Evolutionary conservation across 2,113 vertebrate species (phyloP).

Genomic region (Condylura cristata): DNA sequence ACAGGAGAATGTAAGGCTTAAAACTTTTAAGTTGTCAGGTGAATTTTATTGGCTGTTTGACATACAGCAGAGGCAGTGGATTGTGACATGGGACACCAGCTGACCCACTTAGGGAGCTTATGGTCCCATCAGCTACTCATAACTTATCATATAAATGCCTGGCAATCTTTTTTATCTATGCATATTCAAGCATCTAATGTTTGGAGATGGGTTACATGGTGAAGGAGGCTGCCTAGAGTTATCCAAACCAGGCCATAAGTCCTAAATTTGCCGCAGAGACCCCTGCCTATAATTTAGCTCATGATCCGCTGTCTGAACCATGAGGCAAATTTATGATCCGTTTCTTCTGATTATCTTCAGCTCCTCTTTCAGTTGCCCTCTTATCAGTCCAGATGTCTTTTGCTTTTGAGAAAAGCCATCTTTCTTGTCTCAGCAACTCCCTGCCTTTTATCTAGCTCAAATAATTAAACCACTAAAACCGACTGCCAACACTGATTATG

Average conservation of each 20-base stretch:
- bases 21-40: background rate
- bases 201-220: background rate
- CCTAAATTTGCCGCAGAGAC: background rate
- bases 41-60: conserved; percentile 44
- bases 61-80: background rate
- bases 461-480: conserved; percentile 44
- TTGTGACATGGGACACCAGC: background rate
- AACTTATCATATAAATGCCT: background rate
- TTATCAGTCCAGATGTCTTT: conserved; percentile 69
- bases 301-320: conserved; percentile 53
- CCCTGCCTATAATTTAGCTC: conserved; percentile 27
- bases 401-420: conserved; percentile 49
- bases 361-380: conserved; percentile 43
- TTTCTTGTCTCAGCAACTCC: conserved; percentile 42
- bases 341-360: conserved; percentile 53
- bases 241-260: background rate
- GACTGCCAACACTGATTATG: background rate
- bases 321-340: conserved; percentile 59
- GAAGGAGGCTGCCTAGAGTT: background rate
- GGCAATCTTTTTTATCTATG: background rate
- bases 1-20: background rate
- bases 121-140: background rate
- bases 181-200: background rate
- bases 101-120: conserved; percentile 26
- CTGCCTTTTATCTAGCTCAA: conserved; percentile 42